Evolutionary conservation across 2,113 vertebrate species (phyloP), one percentile per base, ranked within the genome.

Genomic region (Cryptomyrus ogoouensis): DNA sequence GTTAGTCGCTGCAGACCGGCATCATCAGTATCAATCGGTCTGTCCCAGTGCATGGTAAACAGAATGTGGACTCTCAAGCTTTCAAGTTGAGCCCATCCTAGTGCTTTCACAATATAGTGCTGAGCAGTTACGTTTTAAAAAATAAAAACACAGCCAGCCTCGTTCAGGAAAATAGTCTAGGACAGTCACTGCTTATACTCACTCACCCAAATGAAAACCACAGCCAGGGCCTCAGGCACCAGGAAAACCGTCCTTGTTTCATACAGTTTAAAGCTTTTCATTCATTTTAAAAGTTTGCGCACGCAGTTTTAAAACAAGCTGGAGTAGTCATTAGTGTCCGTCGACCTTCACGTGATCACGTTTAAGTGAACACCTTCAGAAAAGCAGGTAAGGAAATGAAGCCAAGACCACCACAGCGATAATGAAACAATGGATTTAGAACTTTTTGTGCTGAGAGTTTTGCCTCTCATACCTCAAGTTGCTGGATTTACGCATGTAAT

Each of bases 151-250:
- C 89, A 90, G 70, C 53, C 87, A 88, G 88, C 91, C 31, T 89
- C 24, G 77, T 87, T 90, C 90, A 91, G 46, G 5, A 77, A 74
- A 83, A 91, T 92, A 94, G 92, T 92, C 89, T 85, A 90, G 80
- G 88, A 39, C 90, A 15, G 89, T 85, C 31, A 83, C 8, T 70
- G 87, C 86, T 42, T 87, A 93, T 83, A 91, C 92, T 92, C 90
- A 89, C 31, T 56, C 74, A 62, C 84, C 93, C 93, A 91, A 92
- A 91, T 92, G 50, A 90, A 50, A 47, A 90, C 88, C 85, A 47
- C 91, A 66, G 87, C 21, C 19, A 1, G 0, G 44, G 47, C 35
- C 88, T 50, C 53, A 42, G 27, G 10, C 53, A 42, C 31, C 49
- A 52, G 15, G 44, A 46, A 50, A 66, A 31, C 15, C 5, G 3